phyloP scores from a whole-genome alignment of 2,113 vertebrate genomes.

The Indicator maculatus region DNA sequence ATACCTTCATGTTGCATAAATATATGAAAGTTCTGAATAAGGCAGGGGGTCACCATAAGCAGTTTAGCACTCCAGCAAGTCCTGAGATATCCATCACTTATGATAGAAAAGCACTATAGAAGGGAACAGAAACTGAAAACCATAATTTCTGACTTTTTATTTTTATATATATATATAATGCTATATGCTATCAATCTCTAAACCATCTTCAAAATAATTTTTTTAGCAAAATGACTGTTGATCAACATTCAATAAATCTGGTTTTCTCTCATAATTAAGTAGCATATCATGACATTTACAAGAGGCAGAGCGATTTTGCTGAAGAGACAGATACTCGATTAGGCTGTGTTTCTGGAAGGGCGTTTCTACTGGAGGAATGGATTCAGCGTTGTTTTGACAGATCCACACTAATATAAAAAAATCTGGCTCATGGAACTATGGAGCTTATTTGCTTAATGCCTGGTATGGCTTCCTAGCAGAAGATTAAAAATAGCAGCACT shows the following conservation, averaged over 20 bases:
- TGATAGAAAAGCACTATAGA: rapidly evolving
- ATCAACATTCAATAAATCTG: not conserved
- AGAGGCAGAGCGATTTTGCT: not conserved
- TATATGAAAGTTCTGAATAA: not conserved
- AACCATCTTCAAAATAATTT: not conserved
- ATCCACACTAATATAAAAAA: not conserved
- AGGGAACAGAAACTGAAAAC: not conserved
- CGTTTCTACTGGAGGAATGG: not conserved
- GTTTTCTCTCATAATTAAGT: not conserved
- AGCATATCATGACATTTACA: not conserved
- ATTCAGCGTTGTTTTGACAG: not conserved
- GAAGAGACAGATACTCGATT: not conserved
- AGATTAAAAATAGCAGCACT: constrained; percentile 53
- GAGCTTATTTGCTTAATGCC: not conserved
- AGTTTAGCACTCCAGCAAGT: not conserved
- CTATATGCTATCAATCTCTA: not conserved
- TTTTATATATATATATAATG: not conserved
- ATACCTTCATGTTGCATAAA: not conserved
- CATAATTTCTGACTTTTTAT: not conserved
- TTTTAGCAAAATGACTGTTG: not conserved
- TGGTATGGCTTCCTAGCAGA: not conserved
- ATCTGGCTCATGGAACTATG: not conserved
- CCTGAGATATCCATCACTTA: not conserved
- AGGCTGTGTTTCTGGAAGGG: not conserved
- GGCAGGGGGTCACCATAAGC: not conserved